phyloP scores from a whole-genome alignment of 2,888 invertebrate genomes.

The Lagria hirta region DNA sequence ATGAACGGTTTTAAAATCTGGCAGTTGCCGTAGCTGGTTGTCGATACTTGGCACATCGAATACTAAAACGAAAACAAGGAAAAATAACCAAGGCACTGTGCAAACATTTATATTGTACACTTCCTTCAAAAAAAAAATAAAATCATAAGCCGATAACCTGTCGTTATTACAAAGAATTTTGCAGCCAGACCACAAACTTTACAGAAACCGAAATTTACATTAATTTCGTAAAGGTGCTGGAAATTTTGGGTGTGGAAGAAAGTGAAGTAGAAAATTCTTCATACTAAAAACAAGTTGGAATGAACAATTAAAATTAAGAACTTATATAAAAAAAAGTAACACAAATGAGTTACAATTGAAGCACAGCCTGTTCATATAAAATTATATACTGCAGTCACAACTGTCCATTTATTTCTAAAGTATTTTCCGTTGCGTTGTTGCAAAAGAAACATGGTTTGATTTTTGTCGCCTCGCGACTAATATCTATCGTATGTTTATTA shows the following conservation, averaged over 20 bases:
- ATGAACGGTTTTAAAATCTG: constrained; percentile 40
- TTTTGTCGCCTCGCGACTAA: constrained; percentile 25
- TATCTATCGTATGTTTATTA: constrained; percentile 33
- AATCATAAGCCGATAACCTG: constrained; percentile 32
- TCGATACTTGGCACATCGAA: constrained; percentile 50
- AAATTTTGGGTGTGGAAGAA: neutral
- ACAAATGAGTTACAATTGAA: constrained; percentile 43
- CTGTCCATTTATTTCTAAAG: constrained; percentile 22
- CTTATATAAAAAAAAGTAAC: constrained; percentile 38
- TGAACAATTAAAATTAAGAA: constrained; percentile 42
- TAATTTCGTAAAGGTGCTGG: neutral
- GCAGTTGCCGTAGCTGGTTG: constrained; percentile 54
- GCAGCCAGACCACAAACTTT: constrained; percentile 11
- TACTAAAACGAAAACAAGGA: constrained; percentile 38
- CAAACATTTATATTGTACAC: constrained; percentile 34
- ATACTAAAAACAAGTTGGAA: constrained; percentile 46
- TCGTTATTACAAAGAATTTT: constrained; percentile 38
- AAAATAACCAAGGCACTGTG: constrained; percentile 49
- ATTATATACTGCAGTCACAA: constrained; percentile 34
- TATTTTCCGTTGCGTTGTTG: constrained; percentile 5
- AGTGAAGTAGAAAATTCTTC: constrained; percentile 31
- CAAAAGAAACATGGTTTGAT: constrained; percentile 25
- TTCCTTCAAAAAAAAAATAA: constrained; percentile 16
- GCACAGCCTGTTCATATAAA: constrained; percentile 46
- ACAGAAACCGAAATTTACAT: constrained; percentile 1